A percentile compares a stretch with the other conserved stretches of the same genome.
Evolutionary conservation across 2,888 invertebrate species (phyloP).

Genomic region (Baccha elongata): DNA sequence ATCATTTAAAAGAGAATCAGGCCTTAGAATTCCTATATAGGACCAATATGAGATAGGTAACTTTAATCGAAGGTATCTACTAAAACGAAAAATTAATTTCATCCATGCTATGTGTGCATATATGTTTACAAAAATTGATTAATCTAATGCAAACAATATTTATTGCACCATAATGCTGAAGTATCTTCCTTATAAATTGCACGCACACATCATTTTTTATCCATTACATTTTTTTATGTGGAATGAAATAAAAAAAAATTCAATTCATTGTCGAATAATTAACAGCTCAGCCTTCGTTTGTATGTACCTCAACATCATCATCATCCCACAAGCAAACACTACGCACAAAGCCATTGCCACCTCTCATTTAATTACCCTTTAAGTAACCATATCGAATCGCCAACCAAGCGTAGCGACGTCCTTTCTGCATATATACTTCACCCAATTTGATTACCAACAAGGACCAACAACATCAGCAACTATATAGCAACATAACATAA

Average conservation of each 20-base stretch:
- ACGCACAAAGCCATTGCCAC: conserved; percentile 53
- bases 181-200: conserved; percentile 22
- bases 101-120: no score
- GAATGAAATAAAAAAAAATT: conserved; percentile 42
- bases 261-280: conserved; percentile 66
- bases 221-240: conserved; percentile 17
- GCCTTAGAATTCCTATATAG: no score
- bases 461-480: conserved; percentile 3
- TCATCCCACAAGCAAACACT: conserved; percentile 23
- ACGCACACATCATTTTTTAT: conserved; percentile 55
- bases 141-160: conserved; percentile 23
- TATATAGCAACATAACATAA: conserved; percentile 38
- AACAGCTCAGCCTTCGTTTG: conserved; percentile 36
- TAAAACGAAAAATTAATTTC: no score
- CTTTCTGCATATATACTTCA: conserved; percentile 55
- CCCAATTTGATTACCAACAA: conserved; percentile 68
- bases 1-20: no score
- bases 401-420: conserved; percentile 60
- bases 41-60: no score
- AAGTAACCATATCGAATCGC: conserved; percentile 79
- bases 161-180: conserved; percentile 19
- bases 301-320: conserved; percentile 3
- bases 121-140: no score
- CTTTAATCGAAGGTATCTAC: no score
- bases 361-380: conserved; percentile 80